Evolutionary conservation across 2,888 invertebrate species (phyloP), one percentile per base, ranked within the genome.

Genomic region (Apamea sordens): DNA sequence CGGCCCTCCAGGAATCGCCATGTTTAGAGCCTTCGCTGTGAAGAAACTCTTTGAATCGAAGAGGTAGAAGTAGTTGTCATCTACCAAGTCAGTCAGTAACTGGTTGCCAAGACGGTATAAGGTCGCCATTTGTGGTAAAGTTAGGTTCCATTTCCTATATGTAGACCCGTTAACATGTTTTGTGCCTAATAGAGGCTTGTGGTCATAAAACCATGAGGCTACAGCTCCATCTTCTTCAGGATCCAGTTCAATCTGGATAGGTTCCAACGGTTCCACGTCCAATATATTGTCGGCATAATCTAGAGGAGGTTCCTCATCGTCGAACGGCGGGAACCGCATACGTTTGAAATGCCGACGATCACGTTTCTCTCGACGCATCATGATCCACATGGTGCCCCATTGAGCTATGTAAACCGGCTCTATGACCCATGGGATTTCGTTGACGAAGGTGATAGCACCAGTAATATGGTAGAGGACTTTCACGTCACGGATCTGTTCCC

Each of bases 341-440:
- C 99, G 97, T 95, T 99, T 99, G 94, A 99, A 99, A 94, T 99
- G 99, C 53, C 99, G 98, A 93, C 99, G 98, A 97, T 99, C 99
- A 86, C 99, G 97, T 95, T 99, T 99, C 93, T 99, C 99, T 89
- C 99, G 97, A 89, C 99, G 97, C 99, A 99, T 99, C 99, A 99
- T 99, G 89, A 99, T 99, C 99, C 99, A 99, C 99, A 99, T 99
- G 1, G 99, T 99, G 67, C 99, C 99, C 99, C 99, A 99, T 93
- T 99, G 99, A 1, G 99, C 99, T 88, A 99, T 99, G 94, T 99
- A 99, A 10, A 99, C 98, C 0, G 99, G 99, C 93, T 99, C 99
- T 90, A 99, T 98, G 6, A 99, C 99, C 99, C 99, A 99, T 3
- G 99, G 99, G 91, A 99, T 99, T 97, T 99, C 99, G 97, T 99